Evolutionary conservation across 2,888 invertebrate species (phyloP), one percentile per base, ranked within the genome.

Genomic region (Drosophila cognata): DNA sequence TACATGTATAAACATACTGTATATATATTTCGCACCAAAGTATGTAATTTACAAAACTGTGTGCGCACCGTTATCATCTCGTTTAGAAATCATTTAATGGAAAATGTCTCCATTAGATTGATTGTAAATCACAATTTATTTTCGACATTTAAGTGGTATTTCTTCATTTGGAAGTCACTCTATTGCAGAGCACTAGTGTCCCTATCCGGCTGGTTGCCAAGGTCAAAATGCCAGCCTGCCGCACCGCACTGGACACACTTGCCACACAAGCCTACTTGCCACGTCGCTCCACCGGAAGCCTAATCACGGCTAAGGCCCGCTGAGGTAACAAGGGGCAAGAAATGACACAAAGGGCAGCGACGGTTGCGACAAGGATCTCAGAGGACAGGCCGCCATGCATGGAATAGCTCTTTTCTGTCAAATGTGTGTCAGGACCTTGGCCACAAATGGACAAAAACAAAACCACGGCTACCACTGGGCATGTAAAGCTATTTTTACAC

Each of bases 351-450:
- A 79, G 71, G 79, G 50, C 74, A 70, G 52, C 55, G 62, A 53
- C 50, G 69, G 74, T 61, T 61, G 58, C 51, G 56, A 51, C 60
- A 60, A 78, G 66, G 50, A 72, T 56, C 77, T 38, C 36, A 53
- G 36, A 71, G 71, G 57, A 75, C 63, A 35, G 33, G 10, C 38
- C 29, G 38, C 35, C 55, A 31, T 58, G 41, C 55, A 48, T 35
- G 69, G 41, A 46, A 64, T 64, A 64, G 74, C 53, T 59, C 31
- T 48, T 62, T 62, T 59, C 65, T 70, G 75, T 77, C 77, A 71
- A 84, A 82, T 88, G 80, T 84, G 72, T 84, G 84, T 85, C 85
- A 85, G 71, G 85, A 74, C 88, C 84, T 82, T 82, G 77, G 66
- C 75, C 85, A 87, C 74, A 65, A 68, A 71, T 69, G 70, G 35